Evolutionary conservation across 2,113 vertebrate species (phyloP).

Genomic region (Catharus bicknelli): DNA sequence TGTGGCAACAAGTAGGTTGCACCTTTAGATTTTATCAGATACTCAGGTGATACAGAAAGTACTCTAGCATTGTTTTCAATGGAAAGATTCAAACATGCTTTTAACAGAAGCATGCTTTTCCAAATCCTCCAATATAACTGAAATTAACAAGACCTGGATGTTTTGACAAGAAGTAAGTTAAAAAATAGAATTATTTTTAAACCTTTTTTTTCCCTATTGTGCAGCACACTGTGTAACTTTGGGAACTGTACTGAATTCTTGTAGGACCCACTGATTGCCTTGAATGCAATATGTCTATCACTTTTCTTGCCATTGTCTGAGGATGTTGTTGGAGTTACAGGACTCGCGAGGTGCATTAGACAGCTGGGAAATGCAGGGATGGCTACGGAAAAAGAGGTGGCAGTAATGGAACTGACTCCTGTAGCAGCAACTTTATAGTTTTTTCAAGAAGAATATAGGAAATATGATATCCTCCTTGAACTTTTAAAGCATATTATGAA

Average conservation of each 20-base stretch:
- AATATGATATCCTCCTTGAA: neutral
- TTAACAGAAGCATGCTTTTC: neutral
- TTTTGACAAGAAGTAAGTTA: neutral
- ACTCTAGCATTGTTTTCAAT: neutral
- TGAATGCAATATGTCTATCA: neutral
- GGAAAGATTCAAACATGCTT: neutral
- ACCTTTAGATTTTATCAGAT: neutral
- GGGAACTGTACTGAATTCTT: neutral
- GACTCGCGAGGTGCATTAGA: neutral
- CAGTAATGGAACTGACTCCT: neutral
- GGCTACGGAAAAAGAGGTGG: neutral
- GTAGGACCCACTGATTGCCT: rapidly evolving
- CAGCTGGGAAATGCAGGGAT: neutral
- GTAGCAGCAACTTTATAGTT: neutral
- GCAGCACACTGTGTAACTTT: neutral
- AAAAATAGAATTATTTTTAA: neutral
- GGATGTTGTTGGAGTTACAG: neutral
- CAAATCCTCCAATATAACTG: neutral
- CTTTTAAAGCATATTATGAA: neutral
- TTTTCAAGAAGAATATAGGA: neutral
- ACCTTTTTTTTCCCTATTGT: rapidly evolving
- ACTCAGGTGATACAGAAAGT: rapidly evolving
- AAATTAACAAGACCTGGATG: neutral
- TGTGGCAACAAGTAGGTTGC: neutral
- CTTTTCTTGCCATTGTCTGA: neutral